Evolutionary conservation across 2,113 vertebrate species (phyloP), one percentile per base, ranked within the genome.

Genomic region (Crotophaga sulcirostris): DNA sequence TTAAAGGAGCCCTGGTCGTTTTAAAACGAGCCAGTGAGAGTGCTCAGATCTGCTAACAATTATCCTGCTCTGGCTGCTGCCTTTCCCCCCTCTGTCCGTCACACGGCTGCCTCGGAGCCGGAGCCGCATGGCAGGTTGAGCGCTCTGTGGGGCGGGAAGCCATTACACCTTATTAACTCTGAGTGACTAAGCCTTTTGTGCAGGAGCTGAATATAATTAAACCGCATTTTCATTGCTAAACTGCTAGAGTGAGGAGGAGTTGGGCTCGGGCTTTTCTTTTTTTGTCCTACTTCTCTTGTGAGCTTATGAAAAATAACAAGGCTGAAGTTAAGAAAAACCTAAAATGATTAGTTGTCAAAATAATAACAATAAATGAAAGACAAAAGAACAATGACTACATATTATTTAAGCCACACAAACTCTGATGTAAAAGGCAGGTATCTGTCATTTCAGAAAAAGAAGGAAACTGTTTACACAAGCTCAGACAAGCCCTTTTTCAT

Each of bases 141-240:
- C 19, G 1, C 88, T 66, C 88, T 55, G 91, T 59, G 68, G 44
- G 83, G 86, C 4, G 9, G 70, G 7, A 24, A 58, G 33, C 62
- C 70, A 95, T 75, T 75, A 89, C 0, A 4, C 52, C 69, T 36
- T 87, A 62, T 89, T 92, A 94, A 54, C 63, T 93, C 29, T 44
- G 83, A 96, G 63, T 52, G 40, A 80, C 76, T 80, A 89, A 85
- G 69, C 34, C 60, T 90, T 98, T 96, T 77, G 84, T 79, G 68
- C 56, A 16, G 10, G 55, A 70, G 36, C 31, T 69, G 92, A 74
- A 85, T 52, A 28, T 66, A 94, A 89, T 93, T 91, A 81, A 88
- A 89, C 93, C 47, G 40, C 55, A 58, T 76, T 91, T 92, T 91
- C 67, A 66, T 63, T 73, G 55, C 38, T 54, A 86, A 86, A 10